Percentiles rank a stretch among this genome's conserved stretches.
These are phyloP conservation scores for Muntiacus reevesi DNA, from an alignment of 2,113 vertebrate species.

Conservation along the genomic window DNA sequence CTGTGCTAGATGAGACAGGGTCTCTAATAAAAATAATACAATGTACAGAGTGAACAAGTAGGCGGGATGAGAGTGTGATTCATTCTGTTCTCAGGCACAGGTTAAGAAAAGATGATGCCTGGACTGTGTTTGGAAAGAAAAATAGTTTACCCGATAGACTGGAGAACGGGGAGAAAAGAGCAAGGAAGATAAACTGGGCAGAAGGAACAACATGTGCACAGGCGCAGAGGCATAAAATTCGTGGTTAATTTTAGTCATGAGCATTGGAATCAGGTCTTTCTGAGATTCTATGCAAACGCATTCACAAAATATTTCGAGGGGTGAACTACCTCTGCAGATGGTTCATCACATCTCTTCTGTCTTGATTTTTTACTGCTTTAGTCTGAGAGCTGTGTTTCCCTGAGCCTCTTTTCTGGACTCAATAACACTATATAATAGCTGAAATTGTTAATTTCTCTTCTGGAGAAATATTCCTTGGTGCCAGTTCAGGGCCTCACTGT, in stretches of 20 bases:
- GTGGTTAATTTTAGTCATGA: neutral
- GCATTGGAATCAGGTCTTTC: neutral
- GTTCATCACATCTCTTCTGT: neutral
- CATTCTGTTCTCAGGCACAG: neutral
- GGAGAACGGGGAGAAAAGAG: neutral
- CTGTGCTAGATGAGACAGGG: neutral
- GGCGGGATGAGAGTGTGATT: neutral
- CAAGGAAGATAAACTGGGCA: neutral
- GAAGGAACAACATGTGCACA: neutral
- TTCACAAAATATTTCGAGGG: neutral
- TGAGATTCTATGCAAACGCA: neutral
- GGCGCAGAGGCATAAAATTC: neutral
- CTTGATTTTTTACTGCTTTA: constrained; percentile 14
- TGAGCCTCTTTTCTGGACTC: neutral
- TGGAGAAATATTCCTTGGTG: neutral
- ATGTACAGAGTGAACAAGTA: neutral
- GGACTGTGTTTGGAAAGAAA: constrained; percentile 16
- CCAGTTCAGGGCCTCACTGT: neutral
- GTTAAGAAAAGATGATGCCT: neutral
- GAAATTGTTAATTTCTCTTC: neutral
- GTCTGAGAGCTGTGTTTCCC: neutral
- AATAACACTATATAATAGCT: neutral
- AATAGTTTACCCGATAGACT: neutral
- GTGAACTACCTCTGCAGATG: constrained; percentile 26
- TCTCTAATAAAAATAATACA: neutral